Conservation (phyloP, 2,797 vertebrate species). For the Sebastes minor region DNA sequence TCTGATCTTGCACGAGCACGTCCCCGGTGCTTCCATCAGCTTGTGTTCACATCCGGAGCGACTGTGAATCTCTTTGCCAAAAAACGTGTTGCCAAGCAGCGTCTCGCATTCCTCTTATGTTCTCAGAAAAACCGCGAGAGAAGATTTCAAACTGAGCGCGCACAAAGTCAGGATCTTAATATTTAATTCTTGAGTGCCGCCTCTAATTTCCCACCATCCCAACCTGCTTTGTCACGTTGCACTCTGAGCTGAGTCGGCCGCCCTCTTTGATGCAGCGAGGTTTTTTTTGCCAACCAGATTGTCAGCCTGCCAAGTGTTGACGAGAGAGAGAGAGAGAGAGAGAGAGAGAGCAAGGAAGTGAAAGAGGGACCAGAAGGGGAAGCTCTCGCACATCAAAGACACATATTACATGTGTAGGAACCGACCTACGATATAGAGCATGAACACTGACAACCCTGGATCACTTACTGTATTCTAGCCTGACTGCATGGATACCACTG, state of each 20-base stretch:
- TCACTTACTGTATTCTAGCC: background rate
- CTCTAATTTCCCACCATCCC: background rate
- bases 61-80: background rate
- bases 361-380: background rate
- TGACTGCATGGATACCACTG: background rate
- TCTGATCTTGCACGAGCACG: no score
- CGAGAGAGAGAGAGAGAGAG: background rate
- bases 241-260: slow-evolving; percentile 4
- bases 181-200: background rate
- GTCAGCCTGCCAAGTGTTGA: background rate
- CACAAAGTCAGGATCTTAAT: background rate
- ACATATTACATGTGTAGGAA: background rate
- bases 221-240: background rate
- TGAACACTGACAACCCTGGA: background rate
- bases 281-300: background rate
- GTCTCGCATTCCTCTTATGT: no score
- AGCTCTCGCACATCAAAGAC: background rate
- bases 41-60: no score
- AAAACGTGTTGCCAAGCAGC: no score
- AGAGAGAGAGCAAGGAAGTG: background rate
- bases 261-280: background rate
- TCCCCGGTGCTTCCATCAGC: no score
- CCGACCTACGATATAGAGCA: background rate
- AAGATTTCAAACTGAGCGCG: background rate
- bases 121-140: background rate